Percentiles rank a stretch among this genome's conserved stretches.
Conservation (phyloP, 2,797 vertebrate genomes). For the Apodemus agrarius region DNA sequence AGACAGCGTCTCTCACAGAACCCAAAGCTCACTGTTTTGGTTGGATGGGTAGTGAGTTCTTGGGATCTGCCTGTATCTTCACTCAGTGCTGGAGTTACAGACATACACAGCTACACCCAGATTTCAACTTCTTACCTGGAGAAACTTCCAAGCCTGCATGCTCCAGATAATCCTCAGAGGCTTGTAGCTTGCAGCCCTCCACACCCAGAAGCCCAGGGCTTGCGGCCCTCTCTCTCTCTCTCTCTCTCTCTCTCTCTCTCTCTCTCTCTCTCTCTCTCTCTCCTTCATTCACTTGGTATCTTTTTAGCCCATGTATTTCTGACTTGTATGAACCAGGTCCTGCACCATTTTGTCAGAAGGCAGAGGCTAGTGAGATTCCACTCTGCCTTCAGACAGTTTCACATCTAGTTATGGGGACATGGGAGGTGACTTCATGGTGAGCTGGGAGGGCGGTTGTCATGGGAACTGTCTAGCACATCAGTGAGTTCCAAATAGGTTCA, state of each 20-base stretch:
- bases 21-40: not conserved
- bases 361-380: not conserved
- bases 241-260: too few relatives aligned
- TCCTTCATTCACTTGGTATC: not conserved
- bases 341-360: too few relatives aligned
- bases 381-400: slow-evolving; percentile 19
- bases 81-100: not conserved
- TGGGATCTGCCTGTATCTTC: not conserved
- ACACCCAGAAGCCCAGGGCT: not conserved
- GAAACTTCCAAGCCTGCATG: not conserved
- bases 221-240: too few relatives aligned
- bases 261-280: too few relatives aligned
- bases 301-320: not conserved
- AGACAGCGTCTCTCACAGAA: not conserved
- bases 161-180: not conserved
- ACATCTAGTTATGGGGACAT: not conserved
- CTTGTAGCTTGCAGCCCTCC: not conserved
- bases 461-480: not conserved
- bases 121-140: not conserved
- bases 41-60: not conserved
- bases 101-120: too few relatives aligned
- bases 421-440: not conserved
- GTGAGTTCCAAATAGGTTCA: not conserved
- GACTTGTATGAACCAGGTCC: not conserved
- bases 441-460: not conserved